Evolutionary conservation across 2,888 invertebrate genomes (phyloP).

Genomic region (Drosophila formosana): DNA sequence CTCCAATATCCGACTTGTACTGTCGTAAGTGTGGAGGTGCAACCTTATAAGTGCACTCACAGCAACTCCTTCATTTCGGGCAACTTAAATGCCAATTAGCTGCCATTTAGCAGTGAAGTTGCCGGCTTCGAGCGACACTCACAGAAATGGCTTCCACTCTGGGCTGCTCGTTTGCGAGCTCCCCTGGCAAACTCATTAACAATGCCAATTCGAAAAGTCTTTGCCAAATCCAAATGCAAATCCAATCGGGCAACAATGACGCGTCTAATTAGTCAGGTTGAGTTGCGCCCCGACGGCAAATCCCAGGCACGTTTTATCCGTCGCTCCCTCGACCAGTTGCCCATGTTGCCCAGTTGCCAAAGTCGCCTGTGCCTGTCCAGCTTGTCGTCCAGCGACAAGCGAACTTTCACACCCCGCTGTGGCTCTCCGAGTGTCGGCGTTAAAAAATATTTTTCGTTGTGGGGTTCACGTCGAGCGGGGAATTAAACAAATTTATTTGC

Average conservation of each 20-base stretch:
- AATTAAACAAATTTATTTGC: conserved; percentile 80
- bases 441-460: conserved; percentile 72
- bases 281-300: conserved; percentile 43
- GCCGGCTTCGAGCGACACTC: conserved; percentile 20
- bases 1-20: neutral
- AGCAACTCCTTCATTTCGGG: conserved; percentile 43
- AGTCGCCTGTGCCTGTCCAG: conserved; percentile 15
- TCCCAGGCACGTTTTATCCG: conserved; percentile 70
- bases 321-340: conserved; percentile 6
- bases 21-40: conserved; percentile 22
- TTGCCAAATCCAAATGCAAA: conserved; percentile 70
- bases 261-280: conserved; percentile 78
- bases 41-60: conserved; percentile 64
- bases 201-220: conserved; percentile 70
- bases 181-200: conserved; percentile 65
- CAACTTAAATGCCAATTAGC: conserved; percentile 77
- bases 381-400: conserved; percentile 25
- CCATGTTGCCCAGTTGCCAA: neutral
- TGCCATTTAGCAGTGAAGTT: conserved; percentile 56
- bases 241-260: conserved; percentile 78
- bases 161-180: neutral
- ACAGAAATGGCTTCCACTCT: neutral
- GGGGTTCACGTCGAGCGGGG: conserved; percentile 65
- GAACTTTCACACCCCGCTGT: conserved; percentile 47
- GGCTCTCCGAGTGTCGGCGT: conserved; percentile 49